Evolutionary conservation across 2,113 vertebrate species (phyloP).

Genomic region (Carassius gibelio): DNA sequence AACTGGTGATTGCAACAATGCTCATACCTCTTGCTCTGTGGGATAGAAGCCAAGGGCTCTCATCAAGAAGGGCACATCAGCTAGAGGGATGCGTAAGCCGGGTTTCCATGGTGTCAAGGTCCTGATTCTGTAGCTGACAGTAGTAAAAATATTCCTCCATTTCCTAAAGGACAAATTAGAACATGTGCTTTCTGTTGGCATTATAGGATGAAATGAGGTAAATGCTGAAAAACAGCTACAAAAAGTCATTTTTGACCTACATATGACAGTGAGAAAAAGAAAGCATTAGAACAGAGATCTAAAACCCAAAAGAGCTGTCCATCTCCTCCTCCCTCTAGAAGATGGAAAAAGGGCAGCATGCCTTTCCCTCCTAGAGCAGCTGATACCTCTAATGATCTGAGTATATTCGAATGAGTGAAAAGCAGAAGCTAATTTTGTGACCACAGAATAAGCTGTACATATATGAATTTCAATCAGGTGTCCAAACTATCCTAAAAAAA

Average conservation of each 20-base stretch:
- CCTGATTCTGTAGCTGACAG: conserved; percentile 82
- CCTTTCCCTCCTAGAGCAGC: conserved; percentile 83
- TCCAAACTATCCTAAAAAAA: too few relatives aligned
- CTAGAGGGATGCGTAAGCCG: conserved; percentile 78
- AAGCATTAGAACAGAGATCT: neutral
- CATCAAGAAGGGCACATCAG: conserved; percentile 86
- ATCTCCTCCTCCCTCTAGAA: conserved; percentile 85
- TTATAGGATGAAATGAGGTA: neutral
- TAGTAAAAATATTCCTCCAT: conserved; percentile 94
- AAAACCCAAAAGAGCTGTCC: conserved; percentile 86
- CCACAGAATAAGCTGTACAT: neutral
- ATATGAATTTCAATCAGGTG: too few relatives aligned
- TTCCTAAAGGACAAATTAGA: conserved; percentile 76
- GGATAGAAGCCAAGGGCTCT: conserved; percentile 89
- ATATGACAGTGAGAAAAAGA: neutral
- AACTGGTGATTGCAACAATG: neutral
- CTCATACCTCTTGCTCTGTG: conserved; percentile 85
- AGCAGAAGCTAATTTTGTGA: too few relatives aligned
- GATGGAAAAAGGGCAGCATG: conserved; percentile 84
- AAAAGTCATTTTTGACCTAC: neutral
- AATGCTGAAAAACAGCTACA: neutral
- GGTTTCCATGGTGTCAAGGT: conserved; percentile 77
- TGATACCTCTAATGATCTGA: conserved; percentile 83
- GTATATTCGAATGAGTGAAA: neutral
- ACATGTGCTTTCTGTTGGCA: neutral